Evolutionary conservation across 2,888 invertebrate species (phyloP), one percentile per base, ranked within the genome.

Genomic region (Galerucella pusilla): DNA sequence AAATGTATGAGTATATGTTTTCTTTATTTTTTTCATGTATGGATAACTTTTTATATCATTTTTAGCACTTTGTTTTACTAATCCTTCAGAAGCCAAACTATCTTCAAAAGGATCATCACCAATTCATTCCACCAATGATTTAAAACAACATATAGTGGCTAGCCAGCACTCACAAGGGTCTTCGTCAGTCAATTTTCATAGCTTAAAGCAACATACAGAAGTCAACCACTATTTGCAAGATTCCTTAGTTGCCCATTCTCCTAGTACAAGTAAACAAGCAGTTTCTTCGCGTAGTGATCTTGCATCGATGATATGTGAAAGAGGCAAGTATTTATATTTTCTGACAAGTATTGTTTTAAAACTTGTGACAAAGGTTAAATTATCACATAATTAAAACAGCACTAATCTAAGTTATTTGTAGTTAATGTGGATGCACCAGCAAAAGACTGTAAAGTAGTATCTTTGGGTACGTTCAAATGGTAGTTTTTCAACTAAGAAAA

Each of bases 1-100:
- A 52, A 52, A 52, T 52, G 52, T 52, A 52, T 52, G n/a, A 52
- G 52, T 52, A 52, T 52, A n/a, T 52, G 52, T 52, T 52, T 52
- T 52, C 52, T 52, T n/a, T n/a, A 52, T 52, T 52, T 46, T 46
- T 46, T 35, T 20, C 4, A 46, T 52, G 52, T n/a, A n/a, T 52
- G 52, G 52, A n/a, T n/a, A 52, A 52, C 52, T n/a, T n/a, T 52
- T n/a, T 52, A 52, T 52, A 52, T 52, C n/a, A 52, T 52, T 52
- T 52, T 52, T n/a, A 52, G 52, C 52, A 52, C 52, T 52, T n/a
- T 52, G 52, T n/a, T 52, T 52, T 52, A 52, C 52, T 52, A n/a
- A 12, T 52, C 52, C 52, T 52, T n/a, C 5, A 52, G 52, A 52
- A 52, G 52, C 52, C 52, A 52, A 52, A 52, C 52, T 52, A 52